Evolutionary conservation across 2,113 vertebrate species (phyloP), one percentile per base, ranked within the genome.

Genomic region (Agapornis roseicollis): DNA sequence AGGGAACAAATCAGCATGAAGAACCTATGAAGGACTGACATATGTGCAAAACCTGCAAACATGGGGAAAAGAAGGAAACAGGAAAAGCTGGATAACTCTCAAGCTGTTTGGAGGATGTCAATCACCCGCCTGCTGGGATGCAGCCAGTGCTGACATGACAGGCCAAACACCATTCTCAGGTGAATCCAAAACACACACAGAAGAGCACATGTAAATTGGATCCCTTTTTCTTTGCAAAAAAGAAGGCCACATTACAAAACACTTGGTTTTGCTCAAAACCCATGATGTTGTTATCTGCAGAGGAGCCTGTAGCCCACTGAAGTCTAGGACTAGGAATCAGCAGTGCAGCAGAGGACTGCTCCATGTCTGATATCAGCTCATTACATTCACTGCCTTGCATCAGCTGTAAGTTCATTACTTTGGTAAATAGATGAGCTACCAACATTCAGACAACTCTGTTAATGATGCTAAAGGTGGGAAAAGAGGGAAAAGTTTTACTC

Each of bases 41-140:
- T 13, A 88, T 68, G 58, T 31, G 33, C 49, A 80, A 80, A 72
- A 71, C 65, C 68, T 79, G 94, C 74, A 50, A 94, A 88, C 88
- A 88, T 29, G 90, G 3, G 5, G 61, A 42, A 52, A 77, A 84
- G 64, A 35, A 61, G 56, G 71, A 95, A 95, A 93, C 13, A 86
- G 72, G 88, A 86, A 94, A 88, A 66, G 53, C 24, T 81, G 94
- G 69, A 42, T 23, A 80, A 95, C 66, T 87, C 68, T 56, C 41
- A 41, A 83, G 41, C 1, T 0, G 39, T 89, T 79, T 80, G 68
- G 88, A 10, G 71, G 55, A 88, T 56, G 29, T 52, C 16, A 13
- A 74, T 87, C 61, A 66, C 37, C 69, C 33, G 83, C 56, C 58
- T 0, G 2, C 41, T 22, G 49, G 47, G 73, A 89, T 0, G 8